These are phyloP conservation scores for Lysiphlebus fabarum DNA, from an alignment of 1,140 invertebrate species.

Conservation along the genomic window DNA sequence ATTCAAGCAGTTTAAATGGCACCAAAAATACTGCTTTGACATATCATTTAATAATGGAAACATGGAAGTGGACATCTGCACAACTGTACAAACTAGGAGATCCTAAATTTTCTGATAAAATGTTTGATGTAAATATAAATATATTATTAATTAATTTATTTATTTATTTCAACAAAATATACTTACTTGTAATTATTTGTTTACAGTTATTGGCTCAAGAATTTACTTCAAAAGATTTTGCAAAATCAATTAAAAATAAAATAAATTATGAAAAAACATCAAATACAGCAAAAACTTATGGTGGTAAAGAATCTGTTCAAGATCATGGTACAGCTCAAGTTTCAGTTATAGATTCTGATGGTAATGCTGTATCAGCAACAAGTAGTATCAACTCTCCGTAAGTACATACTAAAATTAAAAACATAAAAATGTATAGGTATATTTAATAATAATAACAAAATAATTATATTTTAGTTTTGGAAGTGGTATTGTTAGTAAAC, in stretches of 20 bases:
- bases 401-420: too few relatives aligned
- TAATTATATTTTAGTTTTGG: slow-evolving; percentile 74
- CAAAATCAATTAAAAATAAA: slow-evolving; percentile 47
- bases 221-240: slow-evolving; percentile 57
- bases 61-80: slow-evolving; percentile 90
- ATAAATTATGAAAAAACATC: slow-evolving; percentile 71
- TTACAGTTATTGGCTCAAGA: slow-evolving; percentile 54
- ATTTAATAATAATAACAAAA: too few relatives aligned
- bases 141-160: slow-evolving; percentile 12
- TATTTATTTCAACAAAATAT: too few relatives aligned
- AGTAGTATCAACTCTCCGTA: slow-evolving; percentile 90
- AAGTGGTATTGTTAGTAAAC: slow-evolving; percentile 68
- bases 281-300: slow-evolving; percentile 68
- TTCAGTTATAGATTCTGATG: slow-evolving; percentile 78
- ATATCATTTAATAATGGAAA: slow-evolving; percentile 84
- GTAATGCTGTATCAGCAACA: slow-evolving; percentile 90
- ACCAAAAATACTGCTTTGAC: slow-evolving; percentile 61
- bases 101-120: slow-evolving; percentile 62
- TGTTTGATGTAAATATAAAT: slow-evolving; percentile 60
- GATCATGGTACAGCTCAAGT: slow-evolving; percentile 90
- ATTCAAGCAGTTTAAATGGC: slow-evolving; percentile 10
- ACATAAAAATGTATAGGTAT: not conserved
- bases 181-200: too few relatives aligned
- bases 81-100: slow-evolving; percentile 81
- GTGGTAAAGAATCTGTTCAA: slow-evolving; percentile 52